These are phyloP conservation scores for Tenodera sinensis DNA, from an alignment of 2,888 invertebrate genomes.

Conservation along the genomic window DNA sequence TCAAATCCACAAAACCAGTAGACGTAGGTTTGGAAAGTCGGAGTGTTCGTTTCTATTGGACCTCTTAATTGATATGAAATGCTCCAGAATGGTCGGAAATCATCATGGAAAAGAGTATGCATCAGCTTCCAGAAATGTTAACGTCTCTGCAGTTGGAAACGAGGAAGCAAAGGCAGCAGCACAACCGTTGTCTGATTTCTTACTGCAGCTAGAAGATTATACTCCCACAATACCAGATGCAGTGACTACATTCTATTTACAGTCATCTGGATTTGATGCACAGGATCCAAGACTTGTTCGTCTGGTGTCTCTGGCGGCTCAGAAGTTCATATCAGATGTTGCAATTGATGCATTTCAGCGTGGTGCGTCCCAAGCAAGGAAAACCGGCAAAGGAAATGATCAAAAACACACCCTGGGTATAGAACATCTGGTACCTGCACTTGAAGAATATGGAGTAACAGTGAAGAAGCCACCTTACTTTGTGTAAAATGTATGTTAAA, in stretches of 20 bases:
- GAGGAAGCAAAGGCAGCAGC: no score
- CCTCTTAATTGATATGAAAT: no score
- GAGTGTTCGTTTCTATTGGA: no score
- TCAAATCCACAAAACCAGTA: no score
- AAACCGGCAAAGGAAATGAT: slow-evolving; percentile 47
- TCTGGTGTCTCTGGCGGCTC: slow-evolving; percentile 89
- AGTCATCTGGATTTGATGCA: slow-evolving; percentile 87
- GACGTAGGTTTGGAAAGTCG: no score
- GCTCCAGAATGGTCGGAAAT: no score
- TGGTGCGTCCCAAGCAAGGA: slow-evolving; percentile 66
- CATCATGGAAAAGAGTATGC: no score
- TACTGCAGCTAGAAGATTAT: no score
- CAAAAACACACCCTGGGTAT: slow-evolving; percentile 81
- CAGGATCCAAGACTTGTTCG: slow-evolving; percentile 87
- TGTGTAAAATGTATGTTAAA: slow-evolving; percentile 54
- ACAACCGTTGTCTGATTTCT: no score
- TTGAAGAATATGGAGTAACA: slow-evolving; percentile 93
- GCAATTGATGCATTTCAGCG: slow-evolving; percentile 96
- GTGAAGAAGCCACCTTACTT: slow-evolving; percentile 94
- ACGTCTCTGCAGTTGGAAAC: no score
- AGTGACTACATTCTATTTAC: slow-evolving; percentile 84
- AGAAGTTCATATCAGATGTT: slow-evolving; percentile 96
- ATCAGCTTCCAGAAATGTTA: no score
- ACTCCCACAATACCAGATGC: slow-evolving; percentile 71
- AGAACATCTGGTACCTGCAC: slow-evolving; percentile 91